Evolutionary conservation across 2,888 invertebrate genomes (phyloP).

Genomic region (Aspidiotus destructor): DNA sequence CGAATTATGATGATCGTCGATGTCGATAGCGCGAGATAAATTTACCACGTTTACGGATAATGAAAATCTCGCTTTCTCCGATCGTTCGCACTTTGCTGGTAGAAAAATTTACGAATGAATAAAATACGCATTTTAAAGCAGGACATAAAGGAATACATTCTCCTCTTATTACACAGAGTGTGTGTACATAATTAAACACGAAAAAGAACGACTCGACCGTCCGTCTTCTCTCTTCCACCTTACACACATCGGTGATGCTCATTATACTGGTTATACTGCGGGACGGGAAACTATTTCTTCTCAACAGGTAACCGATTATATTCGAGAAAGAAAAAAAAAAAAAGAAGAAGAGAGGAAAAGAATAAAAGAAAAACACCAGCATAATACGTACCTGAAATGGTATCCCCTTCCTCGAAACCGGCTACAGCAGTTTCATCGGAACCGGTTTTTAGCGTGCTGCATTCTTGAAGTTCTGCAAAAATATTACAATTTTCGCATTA

Average conservation of each 20-base stretch:
- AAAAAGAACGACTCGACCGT: not conserved
- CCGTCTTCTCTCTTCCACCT: too few relatives aligned
- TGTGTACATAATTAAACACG: not conserved
- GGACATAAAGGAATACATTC: not conserved
- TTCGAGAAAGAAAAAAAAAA: not conserved
- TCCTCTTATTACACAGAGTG: not conserved
- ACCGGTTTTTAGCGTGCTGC: slow-evolving; percentile 6
- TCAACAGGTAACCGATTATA: not conserved
- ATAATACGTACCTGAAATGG: slow-evolving; percentile 5
- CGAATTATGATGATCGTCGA: not conserved
- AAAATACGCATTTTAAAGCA: too few relatives aligned
- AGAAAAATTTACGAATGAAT: not conserved
- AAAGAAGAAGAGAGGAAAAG: not conserved
- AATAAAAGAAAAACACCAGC: not conserved
- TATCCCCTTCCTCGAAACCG: slow-evolving; percentile 19
- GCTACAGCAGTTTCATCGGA: slow-evolving; percentile 9
- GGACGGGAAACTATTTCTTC: not conserved
- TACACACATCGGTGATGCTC: too few relatives aligned
- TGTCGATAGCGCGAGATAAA: not conserved
- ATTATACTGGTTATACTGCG: not conserved
- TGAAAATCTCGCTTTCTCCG: slow-evolving; percentile 1
- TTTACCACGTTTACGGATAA: not conserved
- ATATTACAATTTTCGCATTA: slow-evolving; percentile 4
- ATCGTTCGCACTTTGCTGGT: not conserved
- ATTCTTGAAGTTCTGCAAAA: slow-evolving; percentile 22